Percentiles rank a stretch among this genome's conserved stretches.
Evolutionary conservation across 2,888 invertebrate genomes (phyloP).

Genomic region (Troglohyphantes excavatus): DNA sequence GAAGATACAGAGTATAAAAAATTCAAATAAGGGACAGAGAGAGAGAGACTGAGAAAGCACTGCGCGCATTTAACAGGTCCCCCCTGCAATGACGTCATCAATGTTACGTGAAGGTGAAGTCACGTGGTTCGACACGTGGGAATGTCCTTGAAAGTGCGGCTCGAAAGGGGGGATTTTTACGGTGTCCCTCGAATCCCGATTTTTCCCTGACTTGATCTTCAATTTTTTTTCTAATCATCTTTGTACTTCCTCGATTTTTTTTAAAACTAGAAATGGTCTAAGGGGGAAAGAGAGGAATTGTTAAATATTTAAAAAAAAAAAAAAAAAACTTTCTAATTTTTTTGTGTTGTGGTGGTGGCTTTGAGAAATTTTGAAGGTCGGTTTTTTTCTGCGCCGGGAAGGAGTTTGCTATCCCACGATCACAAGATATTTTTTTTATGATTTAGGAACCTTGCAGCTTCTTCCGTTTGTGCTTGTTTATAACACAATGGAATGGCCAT

Average conservation of each 20-base stretch:
- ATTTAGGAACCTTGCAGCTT: constrained; percentile 22
- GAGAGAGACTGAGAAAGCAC: neutral
- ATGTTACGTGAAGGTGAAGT: constrained; percentile 78
- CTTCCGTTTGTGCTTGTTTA: constrained; percentile 58
- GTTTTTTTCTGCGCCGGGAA: constrained; percentile 60
- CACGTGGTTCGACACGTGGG: constrained; percentile 74
- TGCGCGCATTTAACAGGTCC: constrained; percentile 48
- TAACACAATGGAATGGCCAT: neutral
- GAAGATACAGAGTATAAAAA: neutral
- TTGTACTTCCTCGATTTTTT: constrained; percentile 47
- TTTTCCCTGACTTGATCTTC: constrained; percentile 14
- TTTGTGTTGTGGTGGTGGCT: neutral
- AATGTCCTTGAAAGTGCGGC: constrained; percentile 63
- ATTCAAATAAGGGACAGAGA: neutral
- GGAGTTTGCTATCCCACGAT: constrained; percentile 65
- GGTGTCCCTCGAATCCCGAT: constrained; percentile 19
- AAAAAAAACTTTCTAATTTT: constrained; percentile 24
- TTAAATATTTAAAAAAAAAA: constrained; percentile 65
- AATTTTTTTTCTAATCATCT: constrained; percentile 15
- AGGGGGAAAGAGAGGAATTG: constrained; percentile 46
- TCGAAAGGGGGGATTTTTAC: constrained; percentile 62
- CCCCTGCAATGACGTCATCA: constrained; percentile 60
- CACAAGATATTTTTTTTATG: constrained; percentile 42
- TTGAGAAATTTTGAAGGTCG: constrained; percentile 75
- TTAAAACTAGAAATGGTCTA: constrained; percentile 22